Base-by-base conservation (phyloP, 1,140 invertebrate genomes). In the Lasaia peninsularis region DNA sequence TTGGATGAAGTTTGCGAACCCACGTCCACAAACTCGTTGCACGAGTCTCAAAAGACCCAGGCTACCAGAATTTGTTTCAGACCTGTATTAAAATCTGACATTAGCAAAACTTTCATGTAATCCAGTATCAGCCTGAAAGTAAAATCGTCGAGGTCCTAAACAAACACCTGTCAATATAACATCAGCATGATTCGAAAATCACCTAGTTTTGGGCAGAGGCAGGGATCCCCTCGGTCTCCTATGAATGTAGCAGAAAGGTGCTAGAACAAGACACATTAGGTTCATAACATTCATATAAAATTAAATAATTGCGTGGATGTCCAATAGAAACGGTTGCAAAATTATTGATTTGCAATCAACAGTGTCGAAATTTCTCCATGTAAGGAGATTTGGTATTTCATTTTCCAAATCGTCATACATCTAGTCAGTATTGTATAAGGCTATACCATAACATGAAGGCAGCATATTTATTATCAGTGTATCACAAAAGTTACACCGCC, bases 201-300 rank as follows among this genome's bases (percentile, higher is more conserved):
- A 48, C 40, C 40, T 48, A 48, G 40, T 16, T 48, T 48, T 48
- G 40, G 40, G 40, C 20, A 48, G 40, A 20, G 10, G 40, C 40
- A 18, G 40, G 40, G 40, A n/a, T 48, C 40, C 40, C 40, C 40
- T 48, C 40, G 40, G 40, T 21, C 40, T 48, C 40, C 40, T 48
- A 48, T 18, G 40, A 48, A 48, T 48, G 40, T 48, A 48, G 40
- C 40, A 48, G 20, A 20, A 48, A 48, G 40, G 20, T 48, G 40
- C 40, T 48, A 48, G 40, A 48, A 48, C 40, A 48, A 48, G 40
- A 48, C 40, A 48, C 18, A 48, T 48, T 48, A 48, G 40, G 40
- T 48, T 48, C 40, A 48, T 48, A 48, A 21, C 18, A 48, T 48
- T 48, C 40, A 48, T 24, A 24, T 48, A 48, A 48, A 28, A 48